Evolutionary conservation across 2,888 invertebrate species (phyloP), one percentile per base, ranked within the genome.

Genomic region (Xylophagus ater): DNA sequence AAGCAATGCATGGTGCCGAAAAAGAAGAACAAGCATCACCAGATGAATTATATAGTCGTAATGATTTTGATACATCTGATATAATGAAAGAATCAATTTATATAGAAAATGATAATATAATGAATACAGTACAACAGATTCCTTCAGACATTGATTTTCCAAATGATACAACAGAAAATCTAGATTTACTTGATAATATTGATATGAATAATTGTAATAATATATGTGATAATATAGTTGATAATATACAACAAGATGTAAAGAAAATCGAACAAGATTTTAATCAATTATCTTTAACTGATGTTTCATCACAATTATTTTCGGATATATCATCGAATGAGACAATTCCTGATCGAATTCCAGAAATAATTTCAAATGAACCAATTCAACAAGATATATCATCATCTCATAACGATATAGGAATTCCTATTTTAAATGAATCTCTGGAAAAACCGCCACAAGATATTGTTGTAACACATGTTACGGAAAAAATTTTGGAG

Each of bases 61-160:
- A 23, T 2, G 8, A 12, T 4, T 17, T 18, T 12, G 37, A 37
- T 10, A 17, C 31, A n/a, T 12, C 31, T 4, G 37, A 31, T 5
- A 30, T 31, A 6, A 15, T 7, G 4, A 29, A 30, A 4, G 37
- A 37, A 8, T 24, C 13, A 6, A 12, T 24, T 20, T n/a, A 31
- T n/a, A 40, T 36, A 8, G 38, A 38, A 13, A 34, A 37, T n/a
- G 34, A 37, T 9, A 56, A 63, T 37, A 48, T 61, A 14, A 47
- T 64, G 6, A 64, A 64, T 42, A 55, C 59, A 1, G 62, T 64
- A 10, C 64, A 64, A 41, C 48, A 51, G 3, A 42, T 64, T 23
- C 64, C 64, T 5, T 15, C 33, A 17, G 38, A 39, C 18, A 39
- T 41, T 14, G 39, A 32, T 13, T 19, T 23, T 5, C 14, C 9